These are phyloP conservation scores for Bombyx huttoni DNA, from an alignment of 2,888 invertebrate species.

Conservation along the genomic window DNA sequence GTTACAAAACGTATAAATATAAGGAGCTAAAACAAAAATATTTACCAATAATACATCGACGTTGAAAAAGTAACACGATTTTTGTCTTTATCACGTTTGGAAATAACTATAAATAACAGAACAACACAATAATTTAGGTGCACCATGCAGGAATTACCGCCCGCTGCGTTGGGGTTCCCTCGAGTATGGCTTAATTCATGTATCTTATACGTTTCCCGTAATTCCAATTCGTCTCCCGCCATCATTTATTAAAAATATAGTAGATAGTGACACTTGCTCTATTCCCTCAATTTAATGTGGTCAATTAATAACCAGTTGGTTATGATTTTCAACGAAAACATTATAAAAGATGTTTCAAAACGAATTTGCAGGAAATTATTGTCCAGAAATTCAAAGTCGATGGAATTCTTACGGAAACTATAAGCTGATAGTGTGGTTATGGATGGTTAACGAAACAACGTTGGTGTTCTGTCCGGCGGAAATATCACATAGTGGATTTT, in stretches of 20 bases:
- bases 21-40: not conserved
- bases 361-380: conserved; percentile 19
- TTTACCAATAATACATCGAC: not conserved
- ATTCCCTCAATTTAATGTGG: conserved; percentile 4
- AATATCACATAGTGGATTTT: conserved; percentile 42
- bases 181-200: conserved; percentile 57
- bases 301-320: conserved; percentile 17
- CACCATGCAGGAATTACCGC: conserved; percentile 70
- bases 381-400: conserved; percentile 21
- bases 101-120: conserved; percentile 55
- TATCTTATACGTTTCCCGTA: conserved; percentile 52
- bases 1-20: no score
- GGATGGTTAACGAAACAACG: conserved; percentile 51
- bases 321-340: conserved; percentile 4
- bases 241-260: conserved; percentile 21
- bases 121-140: conserved; percentile 67
- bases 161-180: conserved; percentile 45
- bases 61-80: conserved; percentile 22
- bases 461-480: conserved; percentile 30
- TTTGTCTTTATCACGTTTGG: conserved; percentile 64
- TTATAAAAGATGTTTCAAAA: conserved; percentile 5
- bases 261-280: conserved; percentile 4
- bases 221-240: conserved; percentile 42
- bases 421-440: conserved; percentile 40
- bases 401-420: conserved; percentile 44